Base-by-base conservation (phyloP, 2,113 vertebrate species). In the Otolemur garnettii region DNA sequence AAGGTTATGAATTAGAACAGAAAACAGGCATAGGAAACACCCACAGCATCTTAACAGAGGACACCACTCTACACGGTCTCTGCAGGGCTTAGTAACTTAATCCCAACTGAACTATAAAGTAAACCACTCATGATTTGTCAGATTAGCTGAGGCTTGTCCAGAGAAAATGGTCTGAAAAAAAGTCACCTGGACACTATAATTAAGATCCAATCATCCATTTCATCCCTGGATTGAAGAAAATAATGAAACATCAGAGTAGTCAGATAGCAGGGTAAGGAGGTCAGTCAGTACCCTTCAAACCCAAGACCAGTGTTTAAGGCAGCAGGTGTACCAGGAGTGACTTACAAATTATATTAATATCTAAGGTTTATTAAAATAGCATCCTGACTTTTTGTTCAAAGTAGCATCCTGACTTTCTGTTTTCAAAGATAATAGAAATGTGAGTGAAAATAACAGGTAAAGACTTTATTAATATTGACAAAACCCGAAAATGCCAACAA, bases 191-290 rank as follows among this genome's bases (percentile, higher is more conserved):
- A 97, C 89, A 96, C 94, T 97, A 93, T 98, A 98, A 98, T 99
- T 98, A 98, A 97, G 96, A 98, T 92, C 93, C 96, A 96, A 97
- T 98, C 96, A 96, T 98, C 98, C 98, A 97, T 98, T 96, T 94
- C 95, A 77, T 91, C 89, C 95, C 87, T 93, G 94, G 95, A 97
- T 96, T 94, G 74, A 96, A 96, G 97, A 97, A 96, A 98, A 96
- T 94, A 97, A 97, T 92, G 96, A 98, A 97, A 97, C 94, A 74
- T 96, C 68, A 97, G 98, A 97, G 97, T 84, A 97, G 94, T 84
- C 91, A 81, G 96, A 97, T 92, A 87, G 95, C 96, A 98, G 89
- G 92, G 74, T 81, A 91, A 84, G 96, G 91, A 91, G 94, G 91
- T 50, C 71, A 97, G 97, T 97, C 96, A 96, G 97, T 72, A 94